Conservation (phyloP, 2,797 vertebrate species). For the Staurois parvus region DNA sequence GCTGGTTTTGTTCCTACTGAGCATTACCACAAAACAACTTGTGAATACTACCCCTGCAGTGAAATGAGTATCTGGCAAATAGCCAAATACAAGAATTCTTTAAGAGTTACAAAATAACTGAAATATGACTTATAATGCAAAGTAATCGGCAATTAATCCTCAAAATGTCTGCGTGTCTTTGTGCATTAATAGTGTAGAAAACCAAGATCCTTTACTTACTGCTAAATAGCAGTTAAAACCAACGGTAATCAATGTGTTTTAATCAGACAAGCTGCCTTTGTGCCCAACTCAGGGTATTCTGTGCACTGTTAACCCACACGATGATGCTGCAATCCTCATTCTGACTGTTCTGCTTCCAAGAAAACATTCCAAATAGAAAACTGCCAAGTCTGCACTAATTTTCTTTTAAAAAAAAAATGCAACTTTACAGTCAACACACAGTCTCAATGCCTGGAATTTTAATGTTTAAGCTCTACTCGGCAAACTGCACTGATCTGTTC, state of each 20-base stretch:
- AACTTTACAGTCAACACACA: constrained; percentile 12
- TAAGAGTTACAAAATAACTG: constrained; percentile 43
- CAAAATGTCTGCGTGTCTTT: constrained; percentile 28
- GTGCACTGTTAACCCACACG: constrained; percentile 11
- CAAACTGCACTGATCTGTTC: neutral
- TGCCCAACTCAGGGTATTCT: constrained; percentile 31
- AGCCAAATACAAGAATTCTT: constrained; percentile 43
- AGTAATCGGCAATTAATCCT: constrained; percentile 51
- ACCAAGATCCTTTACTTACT: constrained; percentile 37
- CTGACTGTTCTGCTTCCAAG: constrained; percentile 44
- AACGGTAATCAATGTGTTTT: constrained; percentile 30
- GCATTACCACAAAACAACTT: constrained; percentile 39
- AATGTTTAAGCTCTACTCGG: neutral
- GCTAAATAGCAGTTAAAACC: constrained; percentile 32
- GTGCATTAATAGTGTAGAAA: constrained; percentile 49
- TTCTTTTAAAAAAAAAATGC: neutral
- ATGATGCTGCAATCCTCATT: constrained; percentile 49
- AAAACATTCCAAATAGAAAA: constrained; percentile 53
- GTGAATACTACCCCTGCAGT: constrained; percentile 37
- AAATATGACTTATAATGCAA: constrained; percentile 48
- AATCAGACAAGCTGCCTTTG: constrained; percentile 27
- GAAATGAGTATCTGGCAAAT: constrained; percentile 50
- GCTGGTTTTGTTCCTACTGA: constrained; percentile 52
- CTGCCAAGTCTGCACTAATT: constrained; percentile 36
- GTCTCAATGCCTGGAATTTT: constrained; percentile 1